These are phyloP conservation scores for Pipistrellus pygmaeus DNA, from an alignment of 2,797 vertebrate species.

Conservation along the genomic window DNA sequence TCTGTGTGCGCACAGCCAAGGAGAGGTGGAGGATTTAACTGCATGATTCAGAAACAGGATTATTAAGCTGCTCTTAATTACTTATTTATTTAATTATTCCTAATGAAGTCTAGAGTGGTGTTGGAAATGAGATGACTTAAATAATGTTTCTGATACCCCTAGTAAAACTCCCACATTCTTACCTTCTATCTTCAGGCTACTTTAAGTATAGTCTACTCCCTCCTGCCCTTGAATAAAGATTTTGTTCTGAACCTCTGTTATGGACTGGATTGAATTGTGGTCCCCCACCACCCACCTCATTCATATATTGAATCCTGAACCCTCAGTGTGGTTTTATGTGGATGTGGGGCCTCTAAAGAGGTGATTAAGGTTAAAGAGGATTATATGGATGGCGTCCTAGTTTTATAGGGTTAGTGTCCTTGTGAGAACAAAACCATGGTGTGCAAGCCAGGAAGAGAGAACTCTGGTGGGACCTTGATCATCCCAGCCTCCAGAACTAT, in stretches of 20 bases:
- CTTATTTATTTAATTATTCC: slow-evolving; percentile 52
- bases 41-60: slow-evolving; percentile 47
- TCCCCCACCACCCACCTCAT: not conserved
- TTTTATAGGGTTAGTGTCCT: not conserved
- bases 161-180: not conserved
- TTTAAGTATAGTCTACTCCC: not conserved
- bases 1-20: slow-evolving; percentile 59
- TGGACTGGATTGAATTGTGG: not conserved
- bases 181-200: slow-evolving; percentile 3
- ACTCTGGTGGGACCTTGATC: not conserved
- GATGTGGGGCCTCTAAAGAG: not conserved
- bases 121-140: not conserved
- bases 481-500: not conserved
- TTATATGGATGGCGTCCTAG: not conserved
- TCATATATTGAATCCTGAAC: not conserved
- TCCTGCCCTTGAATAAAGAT: not conserved
- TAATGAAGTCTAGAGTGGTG: not conserved
- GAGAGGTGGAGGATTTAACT: slow-evolving; percentile 30
- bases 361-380: not conserved
- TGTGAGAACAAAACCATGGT: not conserved
- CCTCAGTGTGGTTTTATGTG: not conserved
- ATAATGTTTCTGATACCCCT: not conserved
- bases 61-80: slow-evolving; percentile 31
- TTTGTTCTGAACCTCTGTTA: not conserved
- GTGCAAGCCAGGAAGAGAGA: not conserved